Base-by-base conservation (phyloP, 2,113 vertebrate genomes). In the Hiodon alosoides region DNA sequence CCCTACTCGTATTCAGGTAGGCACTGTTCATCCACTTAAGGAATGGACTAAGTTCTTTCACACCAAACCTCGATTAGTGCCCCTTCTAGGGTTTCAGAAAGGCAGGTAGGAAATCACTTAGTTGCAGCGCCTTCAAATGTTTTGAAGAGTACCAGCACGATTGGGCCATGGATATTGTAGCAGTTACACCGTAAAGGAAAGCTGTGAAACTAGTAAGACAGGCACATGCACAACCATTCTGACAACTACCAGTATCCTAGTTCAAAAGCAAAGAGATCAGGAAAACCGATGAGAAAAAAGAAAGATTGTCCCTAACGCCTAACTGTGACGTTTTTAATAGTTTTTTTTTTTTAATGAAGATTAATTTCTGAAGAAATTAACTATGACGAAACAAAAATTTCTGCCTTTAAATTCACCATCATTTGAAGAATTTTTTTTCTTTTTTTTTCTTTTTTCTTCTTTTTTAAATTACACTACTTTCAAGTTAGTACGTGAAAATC, bases 181-280 rank as follows among this genome's bases (percentile, higher is more conserved):
- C 87, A 87, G 87, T 86, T 90, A 75, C 87, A 90, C 87, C 89
- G 87, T 86, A 87, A 87, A 84, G 84, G 85, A 88, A 31, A 94
- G 92, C 90, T 87, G 93, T 83, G 92, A 86, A 83, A 88, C 90
- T 91, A 90, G 91, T 84, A 90, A 85, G 92, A 96, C 92, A 85
- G 92, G 94, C 93, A 92, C 94, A 94, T 95, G 93, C 93, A 94
- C 94, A 93, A 93, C 90, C 94, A 93, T 90, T 94, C 93, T 85
- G 90, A 95, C 91, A 87, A 89, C 92, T 94, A 86, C 68, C 81
- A 81, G 85, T 80, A 94, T 86, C 93, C 93, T 92, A 93, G 83
- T 90, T 93, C 92, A 91, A 93, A 94, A 83, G 91, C 89, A 91
- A 90, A 89, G 89, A 90, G 85, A 86, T 85, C 86, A 83, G 91